phyloP scores from a whole-genome alignment of 1,140 invertebrate genomes.

The Cherax quadricarinatus region DNA sequence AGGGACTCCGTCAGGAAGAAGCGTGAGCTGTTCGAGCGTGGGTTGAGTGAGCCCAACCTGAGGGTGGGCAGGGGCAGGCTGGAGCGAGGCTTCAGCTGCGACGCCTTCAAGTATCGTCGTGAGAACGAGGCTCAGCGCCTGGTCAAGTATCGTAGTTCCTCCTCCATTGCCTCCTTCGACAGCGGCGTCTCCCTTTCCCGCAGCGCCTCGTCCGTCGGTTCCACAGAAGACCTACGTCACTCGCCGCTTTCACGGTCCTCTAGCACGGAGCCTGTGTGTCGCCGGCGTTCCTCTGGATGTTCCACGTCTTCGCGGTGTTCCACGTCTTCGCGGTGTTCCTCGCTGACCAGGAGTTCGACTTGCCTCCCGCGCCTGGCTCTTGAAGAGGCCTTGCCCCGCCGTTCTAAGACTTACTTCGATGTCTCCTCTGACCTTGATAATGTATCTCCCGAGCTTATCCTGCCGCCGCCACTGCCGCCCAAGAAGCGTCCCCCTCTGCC shows the following conservation, averaged over 20 bases:
- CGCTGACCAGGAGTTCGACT: constrained; percentile 32
- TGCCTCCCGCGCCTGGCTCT: constrained; percentile 1
- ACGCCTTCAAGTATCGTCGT: constrained; percentile 59
- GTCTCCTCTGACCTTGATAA: constrained; percentile 22
- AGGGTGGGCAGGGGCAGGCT: background rate
- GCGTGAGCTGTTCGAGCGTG: constrained; percentile 66
- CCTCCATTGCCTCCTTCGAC: constrained; percentile 66
- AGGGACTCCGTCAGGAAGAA: constrained; percentile 55
- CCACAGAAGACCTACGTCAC: constrained; percentile 61
- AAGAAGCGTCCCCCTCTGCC: constrained; percentile 68
- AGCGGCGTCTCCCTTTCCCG: constrained; percentile 65
- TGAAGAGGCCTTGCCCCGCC: constrained; percentile 7
- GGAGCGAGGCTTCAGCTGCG: constrained; percentile 61
- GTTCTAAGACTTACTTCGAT: constrained; percentile 6
- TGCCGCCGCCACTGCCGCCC: constrained; percentile 67
- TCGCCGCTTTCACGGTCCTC: constrained; percentile 41
- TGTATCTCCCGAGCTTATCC: constrained; percentile 22
- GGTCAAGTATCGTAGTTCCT: constrained; percentile 67
- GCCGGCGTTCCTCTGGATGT: constrained; percentile 40
- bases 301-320: background rate
- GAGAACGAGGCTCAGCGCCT: constrained; percentile 68
- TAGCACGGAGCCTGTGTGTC: constrained; percentile 54
- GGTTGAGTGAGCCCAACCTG: constrained; percentile 62
- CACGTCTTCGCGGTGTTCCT: constrained; percentile 24
- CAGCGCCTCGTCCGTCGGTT: constrained; percentile 51